phyloP scores from a whole-genome alignment of 2,113 vertebrate genomes.

The Sigmodon hispidus region DNA sequence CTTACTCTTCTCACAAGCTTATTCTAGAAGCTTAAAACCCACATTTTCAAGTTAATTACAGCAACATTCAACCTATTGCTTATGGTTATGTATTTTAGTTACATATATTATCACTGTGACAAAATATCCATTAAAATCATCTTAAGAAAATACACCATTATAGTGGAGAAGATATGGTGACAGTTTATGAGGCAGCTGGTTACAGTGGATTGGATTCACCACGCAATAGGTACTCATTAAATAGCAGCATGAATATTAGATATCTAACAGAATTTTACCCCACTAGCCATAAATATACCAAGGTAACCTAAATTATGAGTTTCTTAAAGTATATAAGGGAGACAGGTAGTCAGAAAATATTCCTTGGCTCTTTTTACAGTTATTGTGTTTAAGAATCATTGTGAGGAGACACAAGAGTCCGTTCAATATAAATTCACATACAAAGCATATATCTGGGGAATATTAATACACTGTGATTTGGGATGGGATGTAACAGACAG shows the following conservation, averaged over 20 bases:
- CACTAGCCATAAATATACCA: not conserved
- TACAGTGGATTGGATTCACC: not conserved
- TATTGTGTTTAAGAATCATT: not conserved
- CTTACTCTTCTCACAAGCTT: not conserved
- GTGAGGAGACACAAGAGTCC: not conserved
- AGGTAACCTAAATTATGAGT: not conserved
- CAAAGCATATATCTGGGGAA: not conserved
- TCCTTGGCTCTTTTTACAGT: not conserved
- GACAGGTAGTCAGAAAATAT: not conserved
- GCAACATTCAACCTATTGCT: not conserved
- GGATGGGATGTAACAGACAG: too few species aligned
- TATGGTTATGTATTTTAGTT: not conserved
- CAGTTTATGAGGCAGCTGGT: not conserved
- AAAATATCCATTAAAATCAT: not conserved
- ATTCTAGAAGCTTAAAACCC: not conserved
- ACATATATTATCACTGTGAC: not conserved
- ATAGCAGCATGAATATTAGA: too few species aligned
- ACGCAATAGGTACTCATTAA: not conserved
- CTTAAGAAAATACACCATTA: too few species aligned
- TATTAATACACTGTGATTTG: not conserved
- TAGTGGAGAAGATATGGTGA: not conserved
- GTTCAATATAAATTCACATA: not conserved
- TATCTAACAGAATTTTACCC: not conserved
- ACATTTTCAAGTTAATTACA: not conserved
- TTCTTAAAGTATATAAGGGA: not conserved